Base-by-base conservation (phyloP, 2,888 invertebrate species). In the Cheilosia vernalis region DNA sequence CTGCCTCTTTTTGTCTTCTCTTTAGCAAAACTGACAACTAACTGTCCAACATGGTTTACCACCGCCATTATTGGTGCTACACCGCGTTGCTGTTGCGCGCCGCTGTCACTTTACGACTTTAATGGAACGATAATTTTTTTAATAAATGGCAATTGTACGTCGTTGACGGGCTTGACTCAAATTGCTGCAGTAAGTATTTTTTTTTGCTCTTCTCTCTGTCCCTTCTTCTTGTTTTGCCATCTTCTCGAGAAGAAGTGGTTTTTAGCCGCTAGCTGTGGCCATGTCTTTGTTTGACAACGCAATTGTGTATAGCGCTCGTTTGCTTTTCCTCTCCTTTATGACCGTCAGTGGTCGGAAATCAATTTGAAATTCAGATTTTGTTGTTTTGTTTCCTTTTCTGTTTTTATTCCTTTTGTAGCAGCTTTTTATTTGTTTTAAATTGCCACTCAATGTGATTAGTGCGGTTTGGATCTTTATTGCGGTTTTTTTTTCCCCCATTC, bases 41-140 rank as follows among this genome's bases (percentile, higher is more conserved):
- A 63, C 10, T 19, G n/a, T 63, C 63, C n/a, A 33, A 53, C 42
- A 74, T 27, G 24, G 49, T 27, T 40, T 51, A 24, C 60, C 69
- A 27, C 15, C 51, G 27, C 13, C 42, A 24, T 40, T 27, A 53
- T 60, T 27, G 51, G 44, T 47, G 17, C 37, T 61, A 10, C 21
- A 49, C 33, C 47, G 51, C 69, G 37, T 27, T 69, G 53, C 67
- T 58, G 55, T 33, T 72, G 60, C 66, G 27, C 72, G 51, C 63
- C 58, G 49, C 80, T 80, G 84, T 85, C 84, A 76, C 44, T 74
- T 80, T 53, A 69, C 33, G 70, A 72, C 76, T 70, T 80, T 70
- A 84, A 85, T 85, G 69, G 84, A 85, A 80, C 80, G 76, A 69
- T 85, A 85, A 80, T 80, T 85, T 84, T 69, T 85, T 76, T 80